Evolutionary conservation across 2,888 invertebrate genomes (phyloP).

Genomic region (Ormyrus thymus): DNA sequence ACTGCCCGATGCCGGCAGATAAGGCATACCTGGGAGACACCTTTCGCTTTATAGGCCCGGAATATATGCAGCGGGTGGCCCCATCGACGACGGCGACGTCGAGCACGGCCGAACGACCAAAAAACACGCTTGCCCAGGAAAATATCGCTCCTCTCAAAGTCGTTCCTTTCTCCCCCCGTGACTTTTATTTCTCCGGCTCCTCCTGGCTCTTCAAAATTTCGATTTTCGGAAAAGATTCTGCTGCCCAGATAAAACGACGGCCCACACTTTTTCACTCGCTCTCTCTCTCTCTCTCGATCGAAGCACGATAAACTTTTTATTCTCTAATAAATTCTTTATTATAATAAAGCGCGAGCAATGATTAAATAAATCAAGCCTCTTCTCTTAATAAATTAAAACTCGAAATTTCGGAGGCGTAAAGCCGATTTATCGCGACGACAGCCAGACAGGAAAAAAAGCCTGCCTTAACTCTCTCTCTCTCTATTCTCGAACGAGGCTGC

Average conservation of each 20-base stretch:
- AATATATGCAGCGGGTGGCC: conserved; percentile 66
- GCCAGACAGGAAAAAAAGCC: neutral
- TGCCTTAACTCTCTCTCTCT: conserved; percentile 16
- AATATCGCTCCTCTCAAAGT: conserved; percentile 38
- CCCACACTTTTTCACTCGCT: neutral
- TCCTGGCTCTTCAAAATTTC: conserved; percentile 47
- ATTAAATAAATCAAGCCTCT: too few relatives aligned
- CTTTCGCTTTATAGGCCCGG: conserved; percentile 71
- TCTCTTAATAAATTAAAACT: too few relatives aligned
- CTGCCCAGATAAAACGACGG: conserved; percentile 33
- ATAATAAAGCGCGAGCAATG: neutral
- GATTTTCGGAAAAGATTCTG: conserved; percentile 53
- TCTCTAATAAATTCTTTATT: conserved; percentile 44
- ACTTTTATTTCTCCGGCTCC: neutral
- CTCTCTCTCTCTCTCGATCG: neutral
- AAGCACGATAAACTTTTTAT: conserved; percentile 39
- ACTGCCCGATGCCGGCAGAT: conserved; percentile 70
- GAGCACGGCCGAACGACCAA: conserved; percentile 28
- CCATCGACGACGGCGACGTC: conserved; percentile 54
- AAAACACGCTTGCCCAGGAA: conserved; percentile 15
- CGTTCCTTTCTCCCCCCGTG: conserved; percentile 1
- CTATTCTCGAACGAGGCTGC: neutral
- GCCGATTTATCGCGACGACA: conserved; percentile 41
- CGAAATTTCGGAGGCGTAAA: conserved; percentile 52
- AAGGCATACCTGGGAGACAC: conserved; percentile 74